Percentiles rank a stretch among this genome's conserved stretches.
phyloP scores from a whole-genome alignment of 2,113 vertebrate species.

The Regulus satrapa region DNA sequence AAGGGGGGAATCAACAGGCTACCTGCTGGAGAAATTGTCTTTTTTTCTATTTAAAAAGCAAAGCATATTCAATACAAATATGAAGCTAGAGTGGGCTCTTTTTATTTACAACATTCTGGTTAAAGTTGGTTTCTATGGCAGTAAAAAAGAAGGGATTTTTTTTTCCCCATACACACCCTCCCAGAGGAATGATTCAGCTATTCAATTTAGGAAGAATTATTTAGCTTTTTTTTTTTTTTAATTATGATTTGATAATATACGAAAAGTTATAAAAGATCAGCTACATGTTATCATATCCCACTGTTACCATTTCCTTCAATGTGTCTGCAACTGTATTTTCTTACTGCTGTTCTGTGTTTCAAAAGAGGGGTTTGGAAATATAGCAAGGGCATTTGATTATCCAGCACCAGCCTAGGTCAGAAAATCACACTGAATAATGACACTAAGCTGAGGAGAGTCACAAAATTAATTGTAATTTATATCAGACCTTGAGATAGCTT shows the following conservation, averaged over 20 bases:
- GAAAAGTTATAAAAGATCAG: not conserved
- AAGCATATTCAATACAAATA: slow-evolving; percentile 13
- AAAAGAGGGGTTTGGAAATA: not conserved
- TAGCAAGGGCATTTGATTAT: not conserved
- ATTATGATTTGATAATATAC: slow-evolving; percentile 11
- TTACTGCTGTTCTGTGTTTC: not conserved
- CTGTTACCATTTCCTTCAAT: not conserved
- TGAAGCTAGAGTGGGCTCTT: slow-evolving; percentile 7
- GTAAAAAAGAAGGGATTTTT: not conserved
- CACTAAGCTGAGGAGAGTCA: not conserved
- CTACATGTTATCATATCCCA: not conserved
- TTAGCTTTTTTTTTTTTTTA: slow-evolving; percentile 15
- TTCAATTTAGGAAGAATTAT: slow-evolving; percentile 37
- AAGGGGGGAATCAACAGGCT: not conserved
- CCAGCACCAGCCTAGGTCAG: not conserved
- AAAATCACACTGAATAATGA: slow-evolving; percentile 28
- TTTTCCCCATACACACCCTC: not conserved
- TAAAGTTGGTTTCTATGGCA: slow-evolving; percentile 62
- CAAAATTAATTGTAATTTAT: slow-evolving; percentile 33
- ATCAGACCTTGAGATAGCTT: not conserved
- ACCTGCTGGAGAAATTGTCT: not conserved
- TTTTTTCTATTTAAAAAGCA: slow-evolving; percentile 39
- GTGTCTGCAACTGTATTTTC: not conserved
- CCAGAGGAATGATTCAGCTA: slow-evolving; percentile 22
- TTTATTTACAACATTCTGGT: slow-evolving; percentile 37